A percentile compares a stretch with the other conserved stretches of the same genome.
Conservation (phyloP, 2,113 vertebrate species). For the Apodemus speciosus region DNA sequence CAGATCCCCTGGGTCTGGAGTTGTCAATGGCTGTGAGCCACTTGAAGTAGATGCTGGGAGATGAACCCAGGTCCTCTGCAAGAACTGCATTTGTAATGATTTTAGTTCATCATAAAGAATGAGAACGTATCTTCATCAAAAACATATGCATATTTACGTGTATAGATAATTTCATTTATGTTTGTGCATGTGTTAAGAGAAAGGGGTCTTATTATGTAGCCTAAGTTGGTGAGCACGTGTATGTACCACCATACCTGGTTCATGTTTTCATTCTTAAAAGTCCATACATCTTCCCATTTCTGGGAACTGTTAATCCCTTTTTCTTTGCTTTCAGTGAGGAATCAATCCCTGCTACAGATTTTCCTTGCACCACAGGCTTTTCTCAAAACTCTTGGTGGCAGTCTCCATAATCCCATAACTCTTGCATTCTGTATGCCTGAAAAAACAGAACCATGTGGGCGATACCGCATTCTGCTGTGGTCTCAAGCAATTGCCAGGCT, state of each 20-base stretch:
- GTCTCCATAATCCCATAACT: background rate
- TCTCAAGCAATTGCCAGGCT: background rate
- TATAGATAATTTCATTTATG: background rate
- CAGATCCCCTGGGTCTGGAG: background rate
- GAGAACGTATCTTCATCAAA: background rate
- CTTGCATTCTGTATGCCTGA: background rate
- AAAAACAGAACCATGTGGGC: background rate
- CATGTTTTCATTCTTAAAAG: background rate
- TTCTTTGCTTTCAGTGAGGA: background rate
- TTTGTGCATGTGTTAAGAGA: background rate
- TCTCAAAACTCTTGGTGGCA: background rate
- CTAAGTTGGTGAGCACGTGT: background rate
- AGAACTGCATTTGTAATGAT: background rate
- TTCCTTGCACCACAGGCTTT: background rate
- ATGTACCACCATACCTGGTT: background rate
- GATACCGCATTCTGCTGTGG: background rate
- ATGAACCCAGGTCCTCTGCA: background rate
- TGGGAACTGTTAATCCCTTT: background rate
- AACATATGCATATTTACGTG: background rate
- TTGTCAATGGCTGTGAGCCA: background rate
- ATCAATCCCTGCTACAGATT: background rate
- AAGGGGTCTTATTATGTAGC: background rate
- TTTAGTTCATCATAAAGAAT: background rate
- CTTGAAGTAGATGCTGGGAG: background rate
- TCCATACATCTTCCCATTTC: background rate